Evolutionary conservation across 2,113 vertebrate species (phyloP), one percentile per base, ranked within the genome.

Genomic region (Colistium nudipinnis): DNA sequence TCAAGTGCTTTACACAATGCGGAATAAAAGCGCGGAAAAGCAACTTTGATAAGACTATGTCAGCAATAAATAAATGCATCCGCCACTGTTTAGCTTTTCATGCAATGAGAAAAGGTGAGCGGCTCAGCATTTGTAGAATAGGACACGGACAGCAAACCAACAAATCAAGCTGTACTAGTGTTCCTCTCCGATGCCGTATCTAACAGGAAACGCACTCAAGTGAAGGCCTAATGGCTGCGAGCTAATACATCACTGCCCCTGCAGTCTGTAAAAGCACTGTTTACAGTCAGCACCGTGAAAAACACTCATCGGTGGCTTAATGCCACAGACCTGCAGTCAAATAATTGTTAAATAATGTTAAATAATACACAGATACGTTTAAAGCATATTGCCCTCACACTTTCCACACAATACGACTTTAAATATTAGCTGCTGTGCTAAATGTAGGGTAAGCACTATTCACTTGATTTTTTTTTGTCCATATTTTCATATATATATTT

Each of bases 191-290:
- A 65, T 6, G 27, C 61, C 69, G 67, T 43, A 55, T 30, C 28
- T 38, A 72, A 30, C 36, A 55, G 62, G 17, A 78, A 75, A 76
- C 35, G 61, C 16, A 38, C 56, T 80, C 62, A 64, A 66, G 69
- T 68, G 61, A 54, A 70, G 49, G 57, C 62, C 35, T 61, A 47
- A 48, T 20, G 22, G 66, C 62, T 71, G 70, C 30, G 43, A 56
- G 44, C 60, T 54, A 76, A 78, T 78, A 45, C 44, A 60, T 78
- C 70, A 74, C 24, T 59, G 61, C 12, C 59, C 33, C 67, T 78
- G 53, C 62, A 57, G 66, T 65, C 62, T n/a, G n/a, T n/a, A n/a
- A 54, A 44, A 77, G 68, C n/a, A 51, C n/a, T 16, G 36, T 61
- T 48, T 6, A 63, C 57, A 38, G 31, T 11, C 35, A 57, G 55